Percentiles rank a stretch among this genome's conserved stretches.
These are phyloP conservation scores for Trichogramma dendrolimi DNA, from an alignment of 2,888 invertebrate species.

Conservation along the genomic window DNA sequence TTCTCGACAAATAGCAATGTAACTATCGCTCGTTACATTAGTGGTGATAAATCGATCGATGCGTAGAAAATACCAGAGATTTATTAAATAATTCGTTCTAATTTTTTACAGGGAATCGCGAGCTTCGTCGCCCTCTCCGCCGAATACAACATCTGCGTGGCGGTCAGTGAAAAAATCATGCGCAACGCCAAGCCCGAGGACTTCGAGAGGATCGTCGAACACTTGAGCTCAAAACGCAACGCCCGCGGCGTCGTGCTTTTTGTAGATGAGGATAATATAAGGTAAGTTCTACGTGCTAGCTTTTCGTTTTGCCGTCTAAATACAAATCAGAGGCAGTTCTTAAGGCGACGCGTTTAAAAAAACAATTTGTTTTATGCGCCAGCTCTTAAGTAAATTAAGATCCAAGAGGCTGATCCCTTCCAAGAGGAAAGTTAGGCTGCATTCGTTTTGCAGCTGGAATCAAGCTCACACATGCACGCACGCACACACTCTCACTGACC, in stretches of 20 bases:
- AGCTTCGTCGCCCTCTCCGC: slow-evolving; percentile 57
- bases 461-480: neutral
- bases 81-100: too few relatives aligned
- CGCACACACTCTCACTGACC: too few relatives aligned
- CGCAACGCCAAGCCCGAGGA: slow-evolving; percentile 58
- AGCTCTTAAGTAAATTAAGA: slow-evolving; percentile 23
- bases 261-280: slow-evolving; percentile 68
- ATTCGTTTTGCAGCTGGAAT: slow-evolving; percentile 6
- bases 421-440: neutral
- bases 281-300: slow-evolving; percentile 42
- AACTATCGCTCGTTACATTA: too few relatives aligned
- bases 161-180: slow-evolving; percentile 58
- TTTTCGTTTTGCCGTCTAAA: neutral
- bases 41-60: neutral
- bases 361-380: slow-evolving; percentile 20
- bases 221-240: slow-evolving; percentile 57
- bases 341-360: slow-evolving; percentile 10
- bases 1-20: too few relatives aligned
- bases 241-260: slow-evolving; percentile 67
- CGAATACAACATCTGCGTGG: slow-evolving; percentile 56
- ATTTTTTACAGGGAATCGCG: slow-evolving; percentile 55
- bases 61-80: neutral
- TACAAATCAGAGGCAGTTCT: neutral
- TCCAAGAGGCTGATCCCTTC: neutral
- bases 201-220: slow-evolving; percentile 60